Conservation (phyloP, 2,797 vertebrate species). For the Anas georgica region DNA sequence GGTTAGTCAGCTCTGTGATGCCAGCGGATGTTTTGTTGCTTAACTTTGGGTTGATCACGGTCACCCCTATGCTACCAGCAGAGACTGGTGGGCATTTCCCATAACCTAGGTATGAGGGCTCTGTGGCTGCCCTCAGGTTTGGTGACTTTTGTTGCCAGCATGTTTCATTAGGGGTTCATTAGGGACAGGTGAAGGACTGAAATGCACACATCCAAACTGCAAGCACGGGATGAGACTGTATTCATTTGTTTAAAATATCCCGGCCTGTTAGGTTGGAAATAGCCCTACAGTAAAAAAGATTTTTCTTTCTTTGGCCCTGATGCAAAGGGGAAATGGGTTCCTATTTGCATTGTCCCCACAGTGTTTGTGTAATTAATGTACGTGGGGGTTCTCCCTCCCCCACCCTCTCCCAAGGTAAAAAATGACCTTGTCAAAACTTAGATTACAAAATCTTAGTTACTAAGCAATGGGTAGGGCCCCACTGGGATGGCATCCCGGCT, state of each 20-base stretch:
- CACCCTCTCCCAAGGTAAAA: slow-evolving; percentile 77
- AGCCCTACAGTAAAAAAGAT: neutral
- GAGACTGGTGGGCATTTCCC: neutral
- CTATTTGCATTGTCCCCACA: slow-evolving; percentile 76
- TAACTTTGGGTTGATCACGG: neutral
- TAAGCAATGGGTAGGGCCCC: slow-evolving; percentile 78
- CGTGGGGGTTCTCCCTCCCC: slow-evolving; percentile 72
- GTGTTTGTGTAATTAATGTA: slow-evolving; percentile 84
- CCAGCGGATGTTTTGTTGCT: neutral
- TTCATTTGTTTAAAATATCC: neutral
- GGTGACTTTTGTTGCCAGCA: neutral
- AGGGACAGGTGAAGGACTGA: neutral
- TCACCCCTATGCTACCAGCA: neutral
- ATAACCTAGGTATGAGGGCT: neutral
- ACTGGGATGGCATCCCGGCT: slow-evolving; percentile 79
- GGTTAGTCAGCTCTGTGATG: neutral
- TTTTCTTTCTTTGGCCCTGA: slow-evolving; percentile 46
- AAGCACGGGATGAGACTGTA: neutral
- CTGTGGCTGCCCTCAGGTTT: neutral
- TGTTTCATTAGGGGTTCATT: neutral
- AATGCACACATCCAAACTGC: neutral
- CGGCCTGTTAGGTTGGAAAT: neutral
- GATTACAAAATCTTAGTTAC: slow-evolving; percentile 84
- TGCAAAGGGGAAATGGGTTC: slow-evolving; percentile 62
- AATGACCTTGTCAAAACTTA: slow-evolving; percentile 85